Percentiles rank a stretch among this genome's conserved stretches.
phyloP scores from a whole-genome alignment of 2,888 invertebrate species.

The Drosophila stalkeri region DNA sequence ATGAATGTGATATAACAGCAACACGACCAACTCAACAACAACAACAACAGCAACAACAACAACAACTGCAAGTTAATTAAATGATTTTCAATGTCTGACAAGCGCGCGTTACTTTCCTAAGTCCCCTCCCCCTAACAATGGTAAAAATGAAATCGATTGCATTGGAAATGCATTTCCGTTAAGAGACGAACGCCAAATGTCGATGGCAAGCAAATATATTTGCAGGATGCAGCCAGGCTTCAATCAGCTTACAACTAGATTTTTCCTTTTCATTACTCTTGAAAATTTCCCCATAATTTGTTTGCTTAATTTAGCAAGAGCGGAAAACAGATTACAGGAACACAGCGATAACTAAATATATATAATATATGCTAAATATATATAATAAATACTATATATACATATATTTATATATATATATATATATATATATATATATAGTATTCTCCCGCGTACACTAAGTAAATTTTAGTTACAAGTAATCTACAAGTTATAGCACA shows the following conservation, averaged over 20 bases:
- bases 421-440: neutral
- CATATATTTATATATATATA: neutral
- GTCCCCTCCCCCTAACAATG: slow-evolving; percentile 39
- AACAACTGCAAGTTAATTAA: slow-evolving; percentile 67
- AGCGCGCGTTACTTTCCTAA: slow-evolving; percentile 65
- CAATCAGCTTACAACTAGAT: neutral
- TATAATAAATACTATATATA: neutral
- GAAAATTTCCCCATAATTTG: slow-evolving; percentile 8
- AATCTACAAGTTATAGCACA: slow-evolving; percentile 24
- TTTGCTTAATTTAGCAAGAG: slow-evolving; percentile 18
- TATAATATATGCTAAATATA: neutral
- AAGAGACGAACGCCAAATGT: slow-evolving; percentile 4
- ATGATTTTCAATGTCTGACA: slow-evolving; percentile 74
- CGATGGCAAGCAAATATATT: slow-evolving; percentile 4
- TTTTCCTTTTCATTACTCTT: neutral
- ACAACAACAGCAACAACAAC: slow-evolving; percentile 24
- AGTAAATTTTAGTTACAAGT: slow-evolving; percentile 8
- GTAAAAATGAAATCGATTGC: slow-evolving; percentile 45
- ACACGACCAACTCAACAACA: slow-evolving; percentile 34
- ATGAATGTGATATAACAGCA: slow-evolving; percentile 65
- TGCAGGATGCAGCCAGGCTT: slow-evolving; percentile 46
- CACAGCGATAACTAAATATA: slow-evolving; percentile 7
- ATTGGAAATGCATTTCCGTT: slow-evolving; percentile 58
- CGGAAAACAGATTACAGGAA: slow-evolving; percentile 16
- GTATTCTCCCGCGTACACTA: neutral